Base-by-base conservation (phyloP, 2,888 invertebrate genomes). In the Mythimna vitellina region DNA sequence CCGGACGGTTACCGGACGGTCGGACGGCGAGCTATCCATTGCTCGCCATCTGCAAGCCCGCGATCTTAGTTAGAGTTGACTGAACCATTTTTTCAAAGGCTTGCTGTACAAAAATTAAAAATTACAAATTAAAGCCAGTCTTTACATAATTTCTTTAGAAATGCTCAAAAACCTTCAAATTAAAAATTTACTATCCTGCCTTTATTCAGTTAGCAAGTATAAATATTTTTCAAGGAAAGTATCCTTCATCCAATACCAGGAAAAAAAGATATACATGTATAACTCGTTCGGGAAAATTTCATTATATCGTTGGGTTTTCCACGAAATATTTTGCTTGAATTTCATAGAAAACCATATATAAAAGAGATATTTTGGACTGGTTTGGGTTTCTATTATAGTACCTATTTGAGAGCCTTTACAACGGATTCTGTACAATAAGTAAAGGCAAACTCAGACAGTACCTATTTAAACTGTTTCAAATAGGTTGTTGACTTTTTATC, bases 161-260 rank as follows among this genome's bases (percentile, higher is more conserved):
- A 70, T 20, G 7, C 1, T 42, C 22, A 12, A 17, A 32, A 22
- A 25, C 17, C 25, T 38, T 20, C 10, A 38, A 17, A n/a, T 71
- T 54, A 5, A 29, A 53, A 5, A 46, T 70, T 71, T 12, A 12
- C 14, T 35, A 25, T 25, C 46, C 17, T 17, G 10, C n/a, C n/a
- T n/a, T n/a, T n/a, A n/a, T n/a, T n/a, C 17, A 5, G 14, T 46
- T 25, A 14, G 3, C 14, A 0, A 25, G 9, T 38, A 49, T 32
- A 5, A 73, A 51, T 60, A 73, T 42, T 53, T 46, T 71, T 9
- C 22, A 20, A 1, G 51, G 22, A 73, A 71, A 12, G 29, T 20
- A 29, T 10, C 20, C 14, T 22, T 32, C 25, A 25, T n/a, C 12
- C 7, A 22, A 53, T 51, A 53, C 22, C 6, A 60, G n/a, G n/a